Percentiles rank a stretch among this genome's conserved stretches.
Conservation (phyloP, 2,797 vertebrate species). For the Sphenodon punctatus region DNA sequence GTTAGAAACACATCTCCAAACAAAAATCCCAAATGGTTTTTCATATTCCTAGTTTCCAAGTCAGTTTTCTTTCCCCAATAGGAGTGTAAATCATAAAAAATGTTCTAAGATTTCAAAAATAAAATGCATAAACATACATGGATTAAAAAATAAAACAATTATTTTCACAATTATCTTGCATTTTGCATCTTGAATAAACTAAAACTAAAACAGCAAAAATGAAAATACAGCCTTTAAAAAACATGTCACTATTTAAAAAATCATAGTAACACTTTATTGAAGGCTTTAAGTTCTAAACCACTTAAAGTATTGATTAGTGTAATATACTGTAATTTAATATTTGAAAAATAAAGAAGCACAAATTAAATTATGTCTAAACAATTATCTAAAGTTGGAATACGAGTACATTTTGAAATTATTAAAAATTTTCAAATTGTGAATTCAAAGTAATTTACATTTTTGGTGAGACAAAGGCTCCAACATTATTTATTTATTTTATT, state of each 20-base stretch:
- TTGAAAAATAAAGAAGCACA: neutral
- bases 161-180: neutral
- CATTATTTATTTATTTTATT: too few relatives aligned
- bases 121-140: neutral
- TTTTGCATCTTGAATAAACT: neutral
- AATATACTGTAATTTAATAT: too few relatives aligned
- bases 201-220: neutral
- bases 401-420: neutral
- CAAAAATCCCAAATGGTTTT: neutral
- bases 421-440: neutral
- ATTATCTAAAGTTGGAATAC: neutral
- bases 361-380: neutral
- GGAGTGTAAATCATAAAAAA: neutral
- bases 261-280: too few relatives aligned
- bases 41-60: neutral
- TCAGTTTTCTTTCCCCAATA: neutral
- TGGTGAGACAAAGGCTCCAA: neutral
- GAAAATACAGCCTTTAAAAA: accelerated
- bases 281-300: too few relatives aligned
- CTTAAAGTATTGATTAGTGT: too few relatives aligned
- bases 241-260: too few relatives aligned
- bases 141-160: neutral
- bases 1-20: neutral
- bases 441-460: neutral
- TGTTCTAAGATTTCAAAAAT: neutral